Evolutionary conservation across 2,113 vertebrate species (phyloP).

Genomic region (Probosciger aterrimus): DNA sequence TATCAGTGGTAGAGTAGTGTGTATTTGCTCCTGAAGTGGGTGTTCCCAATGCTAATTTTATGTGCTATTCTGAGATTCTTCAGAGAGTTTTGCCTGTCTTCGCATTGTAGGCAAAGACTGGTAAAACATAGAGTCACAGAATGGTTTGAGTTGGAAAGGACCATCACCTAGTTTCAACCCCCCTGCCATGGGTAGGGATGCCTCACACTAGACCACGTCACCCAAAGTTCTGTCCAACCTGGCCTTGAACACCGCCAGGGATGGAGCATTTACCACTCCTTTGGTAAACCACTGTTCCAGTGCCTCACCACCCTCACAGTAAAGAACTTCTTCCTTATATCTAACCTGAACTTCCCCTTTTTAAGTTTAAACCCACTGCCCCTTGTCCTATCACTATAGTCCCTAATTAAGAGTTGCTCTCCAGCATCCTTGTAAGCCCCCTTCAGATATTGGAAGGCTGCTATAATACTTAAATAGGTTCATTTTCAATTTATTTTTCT

Average conservation of each 20-base stretch:
- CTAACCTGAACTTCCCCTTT: neutral
- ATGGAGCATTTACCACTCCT: neutral
- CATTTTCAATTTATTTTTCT: neutral
- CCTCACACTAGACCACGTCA: neutral
- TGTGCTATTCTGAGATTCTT: neutral
- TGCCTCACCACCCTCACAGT: neutral
- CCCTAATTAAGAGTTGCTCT: neutral
- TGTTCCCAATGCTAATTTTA: neutral
- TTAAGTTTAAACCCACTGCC: neutral
- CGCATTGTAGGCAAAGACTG: neutral
- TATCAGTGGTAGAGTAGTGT: neutral
- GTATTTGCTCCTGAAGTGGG: neutral
- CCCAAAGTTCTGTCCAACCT: neutral
- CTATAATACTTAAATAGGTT: neutral
- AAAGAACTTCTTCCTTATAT: neutral
- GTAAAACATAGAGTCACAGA: neutral
- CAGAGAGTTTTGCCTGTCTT: neutral
- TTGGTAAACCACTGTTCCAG: neutral
- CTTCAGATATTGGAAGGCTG: neutral
- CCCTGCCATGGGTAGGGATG: neutral
- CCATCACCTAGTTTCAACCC: neutral
- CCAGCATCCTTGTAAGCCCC: neutral
- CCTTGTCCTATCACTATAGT: neutral
- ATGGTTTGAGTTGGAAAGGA: neutral
- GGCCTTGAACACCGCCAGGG: neutral